Base-by-base conservation (phyloP, 1,140 invertebrate species). In the Drosophila teissieri region DNA sequence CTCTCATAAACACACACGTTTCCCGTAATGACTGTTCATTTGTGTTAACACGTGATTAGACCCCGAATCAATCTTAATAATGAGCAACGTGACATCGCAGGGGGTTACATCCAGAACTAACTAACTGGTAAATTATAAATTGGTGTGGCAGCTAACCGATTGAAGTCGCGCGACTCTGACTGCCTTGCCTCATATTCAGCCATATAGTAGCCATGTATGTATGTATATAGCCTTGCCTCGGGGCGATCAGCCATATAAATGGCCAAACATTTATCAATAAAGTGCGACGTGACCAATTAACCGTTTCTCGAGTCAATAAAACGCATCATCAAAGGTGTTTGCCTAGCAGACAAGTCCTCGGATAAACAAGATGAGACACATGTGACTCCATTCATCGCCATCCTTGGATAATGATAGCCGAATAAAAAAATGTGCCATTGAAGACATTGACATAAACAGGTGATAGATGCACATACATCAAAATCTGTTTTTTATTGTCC, bases 21-120 rank as follows among this genome's bases (percentile, higher is more conserved):
- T 63, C 44, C 31, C n/a, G 77, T 88, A 88, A 88, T 89, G 83
- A 84, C 75, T 79, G 78, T 82, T 86, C 83, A 79, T 86, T 88
- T 88, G 80, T 78, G 83, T 81, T 86, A 82, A 80, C 84, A 89
- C 84, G 74, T 89, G 80, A 89, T 89, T 89, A 84, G 80, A 73
- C 68, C 73, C 64, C 77, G 69, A 68, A 88, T 88, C 73, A 78
- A 88, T 89, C 84, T 88, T 83, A 52, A 78, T 89, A 89, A 88
- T 77, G 82, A 82, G 75, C 78, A 75, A 86, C 79, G 83, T 85
- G 82, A 81, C 81, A 74, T 56, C 7, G 44, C 78, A 80, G 40
- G 51, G 44, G 51, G 34, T 45, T 64, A 22, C 22, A 27, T 24
- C 36, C 37, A 39, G 14, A 10, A 39, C 40, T n/a, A 37, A 53